Base-by-base conservation (phyloP, 30 jellyfish, hydroid and myxozoan genomes). In the Cassiopea xamachana region DNA sequence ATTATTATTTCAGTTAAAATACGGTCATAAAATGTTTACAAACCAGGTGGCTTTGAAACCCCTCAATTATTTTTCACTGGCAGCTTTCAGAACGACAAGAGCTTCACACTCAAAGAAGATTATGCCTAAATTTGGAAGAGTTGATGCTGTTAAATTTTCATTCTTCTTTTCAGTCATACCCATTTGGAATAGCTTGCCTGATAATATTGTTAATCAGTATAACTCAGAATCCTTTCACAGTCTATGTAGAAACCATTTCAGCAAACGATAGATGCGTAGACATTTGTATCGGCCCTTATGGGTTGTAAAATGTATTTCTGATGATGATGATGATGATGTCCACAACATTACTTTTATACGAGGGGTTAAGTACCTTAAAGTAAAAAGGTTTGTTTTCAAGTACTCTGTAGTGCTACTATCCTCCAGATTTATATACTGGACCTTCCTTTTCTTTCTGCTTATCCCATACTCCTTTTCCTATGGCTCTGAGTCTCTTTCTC, bases 11-110 rank as follows among this genome's bases (percentile, higher is more conserved):
- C 87, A 77, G 73, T 77, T 77, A 47, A 73, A 73, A 73, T 73
- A 73, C 55, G 59, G 0, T 73, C 83, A 73, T 16, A 73, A 73
- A 73, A 73, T 77, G 87, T 47, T 58, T 80, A 58, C 80, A 80
- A 80, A 62, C 79, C 89, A 60, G 62, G 58, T 80, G 45, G 79
- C 62, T 75, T 27, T 85, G 93, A 85, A 85, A 71, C 93, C 77
- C 60, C 93, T 72, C 71, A 88, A 72, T 73, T 85, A 64, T 69
- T 49, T 85, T 85, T 73, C 79, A 19, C 27, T 85, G 93, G 93
- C 79, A 85, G 93, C 93, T 85, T 85, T 19, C n/a, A 85, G 87
- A 85, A 73, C 93, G 83, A 85, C 93, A 85, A 73, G 93, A 73
- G 19, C 50, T 72, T 85, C 88, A 15, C 64, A 85, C 93, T 85